phyloP scores from a whole-genome alignment of 2,113 vertebrate genomes.

The Arvicanthis niloticus region DNA sequence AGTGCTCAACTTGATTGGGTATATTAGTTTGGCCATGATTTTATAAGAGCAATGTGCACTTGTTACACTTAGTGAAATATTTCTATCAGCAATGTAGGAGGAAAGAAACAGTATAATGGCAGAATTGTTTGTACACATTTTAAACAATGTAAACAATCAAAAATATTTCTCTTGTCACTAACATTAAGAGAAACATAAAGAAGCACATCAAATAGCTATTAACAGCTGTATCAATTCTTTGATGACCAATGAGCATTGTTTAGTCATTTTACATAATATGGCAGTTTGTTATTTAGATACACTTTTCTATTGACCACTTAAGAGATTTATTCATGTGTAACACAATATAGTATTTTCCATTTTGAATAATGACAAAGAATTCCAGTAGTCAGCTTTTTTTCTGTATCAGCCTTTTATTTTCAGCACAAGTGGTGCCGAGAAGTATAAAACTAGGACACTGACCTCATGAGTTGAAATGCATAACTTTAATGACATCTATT shows the following conservation, averaged over 20 bases:
- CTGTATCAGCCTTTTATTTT: slow-evolving; percentile 1
- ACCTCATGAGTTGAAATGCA: neutral
- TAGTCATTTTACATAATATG: slow-evolving; percentile 11
- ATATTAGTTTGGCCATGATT: neutral
- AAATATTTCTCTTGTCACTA: neutral
- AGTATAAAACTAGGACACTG: slow-evolving; percentile 15
- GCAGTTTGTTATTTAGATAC: neutral
- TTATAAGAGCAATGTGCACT: neutral
- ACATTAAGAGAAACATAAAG: neutral
- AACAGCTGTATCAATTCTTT: neutral
- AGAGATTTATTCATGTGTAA: neutral
- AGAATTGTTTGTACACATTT: neutral
- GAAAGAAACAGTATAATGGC: neutral
- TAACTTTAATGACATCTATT: slow-evolving; percentile 22
- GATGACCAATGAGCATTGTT: neutral
- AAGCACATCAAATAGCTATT: neutral
- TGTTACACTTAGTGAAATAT: neutral
- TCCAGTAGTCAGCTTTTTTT: slow-evolving; percentile 33
- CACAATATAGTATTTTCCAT: slow-evolving; percentile 29
- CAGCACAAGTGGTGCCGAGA: neutral
- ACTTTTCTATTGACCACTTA: slow-evolving; percentile 34
- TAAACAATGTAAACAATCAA: neutral
- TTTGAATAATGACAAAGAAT: slow-evolving; percentile 27
- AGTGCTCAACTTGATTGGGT: neutral
- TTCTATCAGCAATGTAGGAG: neutral